These are phyloP conservation scores for Tenthredo mesomela DNA, from an alignment of 2,888 invertebrate species.

Conservation along the genomic window DNA sequence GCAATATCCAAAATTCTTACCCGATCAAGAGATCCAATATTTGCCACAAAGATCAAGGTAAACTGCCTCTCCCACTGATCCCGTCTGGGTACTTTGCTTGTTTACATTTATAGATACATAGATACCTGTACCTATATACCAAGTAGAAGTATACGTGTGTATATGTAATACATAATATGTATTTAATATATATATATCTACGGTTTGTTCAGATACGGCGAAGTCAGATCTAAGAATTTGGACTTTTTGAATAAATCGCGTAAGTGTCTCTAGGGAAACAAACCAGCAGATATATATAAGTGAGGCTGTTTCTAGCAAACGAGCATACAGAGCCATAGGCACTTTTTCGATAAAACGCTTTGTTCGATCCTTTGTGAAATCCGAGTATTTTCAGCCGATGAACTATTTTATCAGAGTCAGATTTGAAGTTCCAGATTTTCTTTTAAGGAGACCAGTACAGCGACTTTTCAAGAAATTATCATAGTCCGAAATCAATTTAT, in stretches of 20 bases:
- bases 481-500: no score
- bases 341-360: no score
- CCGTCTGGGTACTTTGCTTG: constrained; percentile 35
- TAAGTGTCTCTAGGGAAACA: neutral
- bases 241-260: neutral
- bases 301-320: neutral
- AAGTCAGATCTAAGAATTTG: neutral
- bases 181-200: neutral
- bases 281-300: neutral
- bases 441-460: no score
- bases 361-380: no score
- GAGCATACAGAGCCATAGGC: neutral
- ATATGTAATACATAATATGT: neutral
- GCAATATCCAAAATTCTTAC: constrained; percentile 72
- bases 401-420: no score
- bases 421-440: no score
- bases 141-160: neutral
- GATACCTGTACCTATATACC: neutral
- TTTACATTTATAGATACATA: constrained; percentile 35
- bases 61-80: constrained; percentile 57
- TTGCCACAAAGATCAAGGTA: constrained; percentile 72
- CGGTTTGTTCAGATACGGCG: neutral
- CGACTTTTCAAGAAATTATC: no score
- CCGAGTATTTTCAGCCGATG: no score
- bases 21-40: constrained; percentile 73